Conservation (phyloP, 2,113 vertebrate genomes). For the Trichomycterus rosablanca region DNA sequence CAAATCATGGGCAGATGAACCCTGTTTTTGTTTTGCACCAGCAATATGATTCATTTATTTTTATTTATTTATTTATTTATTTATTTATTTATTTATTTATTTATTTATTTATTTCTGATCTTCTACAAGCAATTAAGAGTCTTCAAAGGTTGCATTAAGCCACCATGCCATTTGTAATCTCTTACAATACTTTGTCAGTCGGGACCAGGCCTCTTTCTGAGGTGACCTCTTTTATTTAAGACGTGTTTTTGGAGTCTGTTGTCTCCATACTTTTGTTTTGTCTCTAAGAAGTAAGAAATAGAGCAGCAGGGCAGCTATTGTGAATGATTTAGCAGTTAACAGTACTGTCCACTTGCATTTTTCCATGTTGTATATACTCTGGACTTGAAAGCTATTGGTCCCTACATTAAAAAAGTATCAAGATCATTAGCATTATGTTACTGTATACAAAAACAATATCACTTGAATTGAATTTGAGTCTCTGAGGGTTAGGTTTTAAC, state of each 20-base stretch:
- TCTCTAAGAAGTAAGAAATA: conserved; percentile 21
- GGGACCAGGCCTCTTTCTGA: conserved; percentile 33
- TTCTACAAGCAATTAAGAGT: conserved; percentile 36
- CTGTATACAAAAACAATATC: too few species aligned
- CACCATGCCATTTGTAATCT: conserved; percentile 38
- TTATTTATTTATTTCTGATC: conserved; percentile 23
- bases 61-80: conserved; percentile 13
- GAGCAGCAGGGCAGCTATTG: conserved; percentile 41
- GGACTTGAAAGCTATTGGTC: conserved; percentile 27
- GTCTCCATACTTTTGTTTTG: conserved; percentile 28
- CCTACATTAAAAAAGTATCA: too few species aligned
- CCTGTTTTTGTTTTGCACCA: conserved; percentile 45
- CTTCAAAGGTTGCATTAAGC: conserved; percentile 31
- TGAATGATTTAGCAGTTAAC: too few species aligned
- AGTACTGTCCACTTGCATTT: conserved; percentile 23
- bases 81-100: conserved; percentile 25
- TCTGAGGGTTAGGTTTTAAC: too few species aligned
- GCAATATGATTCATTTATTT: conserved; percentile 27
- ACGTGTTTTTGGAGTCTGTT: conserved; percentile 4
- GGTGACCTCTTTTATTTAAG: conserved; percentile 16
- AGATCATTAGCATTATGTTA: too few species aligned
- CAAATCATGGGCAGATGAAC: conserved; percentile 50
- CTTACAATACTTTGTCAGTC: conserved; percentile 35
- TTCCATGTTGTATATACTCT: not conserved
- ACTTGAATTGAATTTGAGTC: too few species aligned